phyloP scores from a whole-genome alignment of 2,888 invertebrate genomes.

The Drosophila helvetica region DNA sequence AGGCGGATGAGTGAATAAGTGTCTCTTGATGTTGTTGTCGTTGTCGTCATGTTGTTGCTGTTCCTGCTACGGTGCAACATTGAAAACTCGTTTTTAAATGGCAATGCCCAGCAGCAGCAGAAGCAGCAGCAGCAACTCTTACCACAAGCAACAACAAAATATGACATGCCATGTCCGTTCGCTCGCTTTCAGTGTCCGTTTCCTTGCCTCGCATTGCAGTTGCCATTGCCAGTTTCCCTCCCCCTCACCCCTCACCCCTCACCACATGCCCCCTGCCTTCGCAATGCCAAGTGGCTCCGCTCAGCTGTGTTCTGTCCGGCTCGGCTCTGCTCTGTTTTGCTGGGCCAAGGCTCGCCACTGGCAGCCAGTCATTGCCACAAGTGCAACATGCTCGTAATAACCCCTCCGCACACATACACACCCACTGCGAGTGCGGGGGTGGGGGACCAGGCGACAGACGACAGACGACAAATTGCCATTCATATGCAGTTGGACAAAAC shows the following conservation, averaged over 20 bases:
- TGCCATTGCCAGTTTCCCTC: constrained; percentile 23
- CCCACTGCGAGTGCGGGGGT: constrained; percentile 14
- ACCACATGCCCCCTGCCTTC: background rate
- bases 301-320: constrained; percentile 24
- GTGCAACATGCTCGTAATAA: constrained; percentile 67
- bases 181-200: constrained; percentile 63
- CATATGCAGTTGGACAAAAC: constrained; percentile 62
- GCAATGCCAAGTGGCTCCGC: constrained; percentile 45
- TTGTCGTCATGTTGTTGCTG: constrained; percentile 31
- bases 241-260: background rate
- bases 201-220: constrained; percentile 50
- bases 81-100: constrained; percentile 73
- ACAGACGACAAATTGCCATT: constrained; percentile 77
- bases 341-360: constrained; percentile 37
- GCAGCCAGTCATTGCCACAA: constrained; percentile 51
- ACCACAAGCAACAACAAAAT: constrained; percentile 70
- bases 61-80: constrained; percentile 50
- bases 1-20: constrained; percentile 66
- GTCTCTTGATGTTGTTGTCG: constrained; percentile 43
- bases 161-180: constrained; percentile 74
- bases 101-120: constrained; percentile 37
- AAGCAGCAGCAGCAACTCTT: constrained; percentile 37
- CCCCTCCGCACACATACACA: constrained; percentile 35
- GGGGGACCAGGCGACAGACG: constrained; percentile 40
- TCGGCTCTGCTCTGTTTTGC: constrained; percentile 23